Evolutionary conservation across 2,113 vertebrate species (phyloP).

Genomic region (Orcinus orca): DNA sequence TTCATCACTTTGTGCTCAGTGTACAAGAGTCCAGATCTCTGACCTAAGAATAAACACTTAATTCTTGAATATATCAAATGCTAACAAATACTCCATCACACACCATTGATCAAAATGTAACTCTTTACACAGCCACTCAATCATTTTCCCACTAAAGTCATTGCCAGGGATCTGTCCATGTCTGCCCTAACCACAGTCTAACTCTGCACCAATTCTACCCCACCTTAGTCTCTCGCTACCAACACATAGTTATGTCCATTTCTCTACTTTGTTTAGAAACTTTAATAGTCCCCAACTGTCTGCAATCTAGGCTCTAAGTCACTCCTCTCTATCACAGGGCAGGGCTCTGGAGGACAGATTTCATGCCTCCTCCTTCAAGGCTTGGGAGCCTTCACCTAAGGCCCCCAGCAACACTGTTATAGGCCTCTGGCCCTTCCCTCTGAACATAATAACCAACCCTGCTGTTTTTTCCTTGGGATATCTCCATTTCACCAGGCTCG

Average conservation of each 20-base stretch:
- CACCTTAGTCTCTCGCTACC: background rate
- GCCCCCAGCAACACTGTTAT: background rate
- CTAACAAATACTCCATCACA: background rate
- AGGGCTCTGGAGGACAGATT: background rate
- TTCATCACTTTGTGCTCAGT: background rate
- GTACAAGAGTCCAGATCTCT: background rate
- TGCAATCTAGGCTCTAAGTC: background rate
- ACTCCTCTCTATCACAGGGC: background rate
- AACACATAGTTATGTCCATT: background rate
- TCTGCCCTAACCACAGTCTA: conserved; percentile 7
- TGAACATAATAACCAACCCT: background rate
- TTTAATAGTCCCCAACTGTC: background rate
- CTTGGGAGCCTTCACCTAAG: background rate
- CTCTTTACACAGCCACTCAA: background rate
- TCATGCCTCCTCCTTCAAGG: background rate
- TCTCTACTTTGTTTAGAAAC: background rate
- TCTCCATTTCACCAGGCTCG: conserved; percentile 15
- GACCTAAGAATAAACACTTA: background rate
- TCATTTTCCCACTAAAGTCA: background rate
- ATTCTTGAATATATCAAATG: background rate
- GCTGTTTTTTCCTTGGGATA: background rate
- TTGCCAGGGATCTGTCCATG: background rate
- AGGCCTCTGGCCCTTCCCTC: conserved; percentile 29
- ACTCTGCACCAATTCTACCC: background rate
- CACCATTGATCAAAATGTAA: background rate